Conservation (phyloP, 2,888 invertebrate species). For the Amblyteles armatorius region DNA sequence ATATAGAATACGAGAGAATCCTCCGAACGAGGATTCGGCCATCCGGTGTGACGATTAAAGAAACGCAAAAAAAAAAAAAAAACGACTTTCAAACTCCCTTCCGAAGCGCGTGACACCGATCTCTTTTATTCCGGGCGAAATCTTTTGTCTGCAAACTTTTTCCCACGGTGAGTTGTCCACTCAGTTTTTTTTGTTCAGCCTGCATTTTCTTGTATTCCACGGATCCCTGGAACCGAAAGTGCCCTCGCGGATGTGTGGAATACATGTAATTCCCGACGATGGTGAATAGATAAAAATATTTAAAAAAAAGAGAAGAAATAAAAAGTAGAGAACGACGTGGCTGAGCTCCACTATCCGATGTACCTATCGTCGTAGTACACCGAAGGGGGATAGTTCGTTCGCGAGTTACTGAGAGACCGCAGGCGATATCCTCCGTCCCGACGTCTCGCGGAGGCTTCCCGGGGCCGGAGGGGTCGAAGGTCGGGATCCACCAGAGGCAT, state of each 20-base stretch:
- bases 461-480: constrained; percentile 39
- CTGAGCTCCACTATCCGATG: constrained; percentile 36
- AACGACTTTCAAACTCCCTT: constrained; percentile 17
- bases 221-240: not conserved
- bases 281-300: constrained; percentile 17
- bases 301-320: constrained; percentile 3
- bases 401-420: constrained; percentile 20
- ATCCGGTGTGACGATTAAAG: constrained; percentile 21
- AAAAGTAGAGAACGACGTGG: constrained; percentile 21
- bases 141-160: not conserved
- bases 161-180: not conserved
- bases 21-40: constrained; percentile 17
- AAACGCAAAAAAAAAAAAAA: not conserved
- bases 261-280: constrained; percentile 3
- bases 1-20: constrained; percentile 11
- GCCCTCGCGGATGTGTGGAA: constrained; percentile 1
- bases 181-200: constrained; percentile 9
- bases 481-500: constrained; percentile 43
- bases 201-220: constrained; percentile 3
- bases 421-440: constrained; percentile 20
- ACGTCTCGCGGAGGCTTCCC: constrained; percentile 30
- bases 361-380: constrained; percentile 37
- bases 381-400: constrained; percentile 23
- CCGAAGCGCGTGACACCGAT: constrained; percentile 7
- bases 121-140: constrained; percentile 7